Evolutionary conservation across 2,113 vertebrate genomes (phyloP).

Genomic region (Macquaria ambigua): DNA sequence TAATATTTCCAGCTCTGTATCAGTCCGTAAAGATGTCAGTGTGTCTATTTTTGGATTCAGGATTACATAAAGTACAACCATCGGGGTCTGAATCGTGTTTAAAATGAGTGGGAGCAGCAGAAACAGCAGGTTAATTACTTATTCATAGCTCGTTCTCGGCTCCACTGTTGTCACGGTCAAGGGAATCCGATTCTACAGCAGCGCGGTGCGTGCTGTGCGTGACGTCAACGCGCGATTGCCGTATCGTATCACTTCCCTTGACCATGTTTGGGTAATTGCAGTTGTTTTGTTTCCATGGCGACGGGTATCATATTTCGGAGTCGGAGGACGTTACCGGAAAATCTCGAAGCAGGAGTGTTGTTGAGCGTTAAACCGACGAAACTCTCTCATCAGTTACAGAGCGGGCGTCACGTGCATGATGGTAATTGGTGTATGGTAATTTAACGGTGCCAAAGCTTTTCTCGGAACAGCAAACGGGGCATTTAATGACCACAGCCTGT

Average conservation of each 20-base stretch:
- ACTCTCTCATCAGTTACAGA: slow-evolving; percentile 5
- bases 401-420: slow-evolving; percentile 20
- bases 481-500: not conserved
- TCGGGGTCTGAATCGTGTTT: slow-evolving; percentile 22
- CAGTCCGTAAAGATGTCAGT: slow-evolving; percentile 4
- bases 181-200: slow-evolving; percentile 50
- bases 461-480: slow-evolving; percentile 30
- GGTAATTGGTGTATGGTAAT: slow-evolving; percentile 3
- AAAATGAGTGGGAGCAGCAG: slow-evolving; percentile 58
- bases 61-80: slow-evolving; percentile 47
- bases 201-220: slow-evolving; percentile 45
- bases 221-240: slow-evolving; percentile 75
- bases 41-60: slow-evolving; percentile 35
- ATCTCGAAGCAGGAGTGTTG: slow-evolving; percentile 30
- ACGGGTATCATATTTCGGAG: slow-evolving; percentile 66
- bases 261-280: slow-evolving; percentile 79
- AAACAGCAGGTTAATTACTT: slow-evolving; percentile 71
- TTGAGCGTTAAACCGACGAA: slow-evolving; percentile 7
- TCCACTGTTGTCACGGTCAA: slow-evolving; percentile 64
- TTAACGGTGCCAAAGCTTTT: slow-evolving; percentile 12
- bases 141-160: slow-evolving; percentile 59
- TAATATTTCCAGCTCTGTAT: not conserved
- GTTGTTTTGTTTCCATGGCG: slow-evolving; percentile 83
- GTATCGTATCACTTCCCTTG: slow-evolving; percentile 71
- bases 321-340: slow-evolving; percentile 68